Base-by-base conservation (phyloP, 2,888 invertebrate species). In the Onthophagus sagittarius region DNA sequence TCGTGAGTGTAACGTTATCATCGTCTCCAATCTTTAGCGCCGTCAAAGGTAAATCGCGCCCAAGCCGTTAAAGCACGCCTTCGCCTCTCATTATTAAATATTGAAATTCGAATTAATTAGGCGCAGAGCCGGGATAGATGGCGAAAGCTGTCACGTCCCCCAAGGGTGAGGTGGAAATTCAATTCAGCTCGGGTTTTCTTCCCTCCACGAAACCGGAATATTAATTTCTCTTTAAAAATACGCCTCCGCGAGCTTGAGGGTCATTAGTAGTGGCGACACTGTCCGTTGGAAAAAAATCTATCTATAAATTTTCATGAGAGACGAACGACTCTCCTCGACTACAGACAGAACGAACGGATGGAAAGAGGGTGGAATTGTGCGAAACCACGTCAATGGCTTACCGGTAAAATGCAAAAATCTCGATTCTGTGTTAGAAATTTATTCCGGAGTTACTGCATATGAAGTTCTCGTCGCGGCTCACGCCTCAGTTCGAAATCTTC, bases 351-450 rank as follows among this genome's bases (percentile, higher is more conserved):
- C 39, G 11, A 11, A 53, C 2, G 39, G 39, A 7, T 53, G 7
- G 39, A 53, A 53, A 11, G 39, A 11, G 39, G 39, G 11, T 11
- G 39, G 39, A 53, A 53, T 11, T 7, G 39, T 11, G 5, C 39
- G 39, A 53, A 53, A 53, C 39, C 39, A 53, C 39, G 39, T 53
- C 39, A 11, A 53, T 64, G 64, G 23, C 23, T 23, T 23, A 23
- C 64, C 64, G 14, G 64, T 14, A 13, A 67, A 67, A 67, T 67
- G 67, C 67, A 67, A 67, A 67, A 67, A 67, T 67, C 67, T 64
- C 39, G 67, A 31, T 31, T 23, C 15, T 23, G 23, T 23, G 67
- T 32, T 53, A 53, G 39, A 67, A 67, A 67, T 67, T 67, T 67
- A 67, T 67, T 23, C 67, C 23, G 67, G 32, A 15, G 67, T 67